Base-by-base conservation (phyloP, 2,113 vertebrate species). In the Coregonus clupeaformis region DNA sequence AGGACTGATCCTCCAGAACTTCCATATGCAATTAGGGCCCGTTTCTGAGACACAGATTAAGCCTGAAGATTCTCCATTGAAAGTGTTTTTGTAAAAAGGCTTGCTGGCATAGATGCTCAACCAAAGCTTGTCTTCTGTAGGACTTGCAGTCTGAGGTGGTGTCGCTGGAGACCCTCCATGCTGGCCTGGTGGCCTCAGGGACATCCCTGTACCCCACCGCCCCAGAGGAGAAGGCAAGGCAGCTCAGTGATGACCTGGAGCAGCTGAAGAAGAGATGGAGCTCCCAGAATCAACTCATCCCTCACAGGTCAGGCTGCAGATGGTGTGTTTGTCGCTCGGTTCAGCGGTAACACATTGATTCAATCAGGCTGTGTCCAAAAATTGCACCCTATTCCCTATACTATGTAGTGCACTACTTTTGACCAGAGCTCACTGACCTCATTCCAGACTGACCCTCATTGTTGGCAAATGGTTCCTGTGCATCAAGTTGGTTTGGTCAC, bases 231-330 rank as follows among this genome's bases (percentile, higher is more conserved):
- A 89, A 83, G 24, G 91, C 92, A 74, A 82, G 84, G 75, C 73
- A 84, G 80, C 86, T 95, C 3, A 94, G 89, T 74, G 86, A 94
- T 2, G 93, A 94, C 1, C 80, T 95, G 68, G 85, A 94, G 55
- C 87, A 84, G 3, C 68, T 98, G 66, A 92, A 94, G 76, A 79
- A 84, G 69, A 94, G 96, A 78, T 91, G 95, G 90, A 69, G 7
- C 9, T 71, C 79, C 72, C 93, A 94, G 84, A 90, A 77, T 29
- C 90, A 94, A 80, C 75, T 78, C 68, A 89, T 98, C 25, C 96
- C 96, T 29, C 85, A 93, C 82, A 92, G 91, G 93, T 90, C 57
- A 81, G 69, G 18, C 49, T 18, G 49, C 11, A 42, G 36, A 25
- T 27, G 25, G 4, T 36, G 20, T 52, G 49, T 1, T 16, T 52